These are phyloP conservation scores for Theonella swinhoei DNA, from an alignment of 37 sponge, comb jelly and placozoan species.

Conservation along the genomic window DNA sequence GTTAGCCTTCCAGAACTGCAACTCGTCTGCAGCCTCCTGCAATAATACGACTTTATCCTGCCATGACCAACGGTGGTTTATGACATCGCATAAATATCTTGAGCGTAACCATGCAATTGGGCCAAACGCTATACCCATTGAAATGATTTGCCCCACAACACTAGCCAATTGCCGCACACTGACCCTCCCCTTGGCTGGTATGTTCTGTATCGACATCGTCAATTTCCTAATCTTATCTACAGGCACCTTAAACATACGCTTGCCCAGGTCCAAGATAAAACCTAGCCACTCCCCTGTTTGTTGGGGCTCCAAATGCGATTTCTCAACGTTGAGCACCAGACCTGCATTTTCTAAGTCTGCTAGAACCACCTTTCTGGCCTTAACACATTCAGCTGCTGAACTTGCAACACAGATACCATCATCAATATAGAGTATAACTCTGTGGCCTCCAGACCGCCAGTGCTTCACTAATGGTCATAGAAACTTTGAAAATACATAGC, in stretches of 20 bases:
- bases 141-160: not conserved
- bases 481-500: conserved; percentile 18
- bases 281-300: not conserved
- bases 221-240: not conserved
- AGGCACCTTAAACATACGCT: not conserved
- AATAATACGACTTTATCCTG: not conserved
- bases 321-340: not conserved
- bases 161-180: not conserved
- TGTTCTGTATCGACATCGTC: not conserved
- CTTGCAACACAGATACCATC: conserved; percentile 8
- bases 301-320: not conserved
- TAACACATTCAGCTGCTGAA: not conserved
- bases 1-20: conserved; percentile 5
- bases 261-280: not conserved
- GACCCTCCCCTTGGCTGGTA: too few species aligned
- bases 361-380: not conserved
- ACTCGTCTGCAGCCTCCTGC: not conserved
- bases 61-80: too few species aligned
- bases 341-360: conserved; percentile 4
- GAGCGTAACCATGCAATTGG: not conserved
- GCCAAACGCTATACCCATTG: not conserved
- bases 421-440: conserved; percentile 9
- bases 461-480: not conserved
- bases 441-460: not conserved
- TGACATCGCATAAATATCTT: not conserved